Conservation (phyloP, 2,113 vertebrate species). For the Eulacestoma nigropectus region DNA sequence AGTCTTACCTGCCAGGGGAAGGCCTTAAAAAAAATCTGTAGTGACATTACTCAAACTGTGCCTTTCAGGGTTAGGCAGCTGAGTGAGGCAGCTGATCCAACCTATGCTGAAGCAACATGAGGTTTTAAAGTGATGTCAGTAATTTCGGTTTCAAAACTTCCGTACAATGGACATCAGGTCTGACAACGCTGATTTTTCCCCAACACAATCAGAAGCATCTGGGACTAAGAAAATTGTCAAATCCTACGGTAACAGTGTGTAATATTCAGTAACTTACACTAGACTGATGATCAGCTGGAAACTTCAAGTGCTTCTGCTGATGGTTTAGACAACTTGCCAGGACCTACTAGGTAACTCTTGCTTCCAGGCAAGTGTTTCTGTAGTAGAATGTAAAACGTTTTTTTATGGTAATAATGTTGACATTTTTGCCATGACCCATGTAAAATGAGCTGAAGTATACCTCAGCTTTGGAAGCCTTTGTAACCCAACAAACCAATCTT, state of each 20-base stretch:
- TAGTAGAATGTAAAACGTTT: neutral
- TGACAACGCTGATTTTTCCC: neutral
- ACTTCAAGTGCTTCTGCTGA: neutral
- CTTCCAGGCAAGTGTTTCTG: neutral
- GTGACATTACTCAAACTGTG: neutral
- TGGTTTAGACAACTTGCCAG: neutral
- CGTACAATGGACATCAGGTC: rapidly evolving
- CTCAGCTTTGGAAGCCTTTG: neutral
- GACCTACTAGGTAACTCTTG: neutral
- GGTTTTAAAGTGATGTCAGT: neutral
- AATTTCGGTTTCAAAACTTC: neutral
- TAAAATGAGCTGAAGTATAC: neutral
- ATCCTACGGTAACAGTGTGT: neutral
- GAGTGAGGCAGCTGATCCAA: neutral
- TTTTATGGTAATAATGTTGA: neutral
- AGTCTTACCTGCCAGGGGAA: neutral
- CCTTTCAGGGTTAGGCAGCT: neutral
- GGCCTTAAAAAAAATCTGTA: neutral
- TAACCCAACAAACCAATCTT: neutral
- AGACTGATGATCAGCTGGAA: neutral
- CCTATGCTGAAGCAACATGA: neutral
- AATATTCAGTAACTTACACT: neutral
- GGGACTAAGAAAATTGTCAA: neutral
- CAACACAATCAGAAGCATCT: rapidly evolving
- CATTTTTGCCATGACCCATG: neutral